These are phyloP conservation scores for Gadopsis bispinosus DNA, from an alignment of 2,797 vertebrate genomes.

Conservation along the genomic window DNA sequence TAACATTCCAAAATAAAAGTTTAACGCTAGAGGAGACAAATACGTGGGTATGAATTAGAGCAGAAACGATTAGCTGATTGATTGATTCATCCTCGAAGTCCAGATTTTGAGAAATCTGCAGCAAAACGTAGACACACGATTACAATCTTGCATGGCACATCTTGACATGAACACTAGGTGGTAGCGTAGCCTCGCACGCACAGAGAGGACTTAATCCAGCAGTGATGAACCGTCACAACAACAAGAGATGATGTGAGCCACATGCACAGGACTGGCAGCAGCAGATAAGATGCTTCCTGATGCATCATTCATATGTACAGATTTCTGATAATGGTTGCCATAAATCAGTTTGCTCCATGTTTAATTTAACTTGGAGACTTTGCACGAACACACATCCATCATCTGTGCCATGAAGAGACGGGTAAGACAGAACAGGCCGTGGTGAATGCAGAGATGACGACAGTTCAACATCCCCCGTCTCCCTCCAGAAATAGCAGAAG, in stretches of 20 bases:
- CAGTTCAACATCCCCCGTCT: background rate
- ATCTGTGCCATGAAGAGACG: background rate
- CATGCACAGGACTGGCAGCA: constrained; percentile 26
- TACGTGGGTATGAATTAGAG: background rate
- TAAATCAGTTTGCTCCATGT: background rate
- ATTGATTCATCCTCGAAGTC: background rate
- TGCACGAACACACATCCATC: constrained; percentile 5
- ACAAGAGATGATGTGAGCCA: background rate
- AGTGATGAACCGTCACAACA: background rate
- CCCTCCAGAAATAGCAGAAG: constrained; percentile 50
- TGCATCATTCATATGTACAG: background rate
- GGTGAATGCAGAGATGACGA: constrained; percentile 22
- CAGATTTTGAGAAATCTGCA: background rate
- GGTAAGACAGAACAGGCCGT: constrained; percentile 13
- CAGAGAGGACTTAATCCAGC: background rate
- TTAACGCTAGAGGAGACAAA: background rate
- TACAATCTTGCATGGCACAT: constrained; percentile 2
- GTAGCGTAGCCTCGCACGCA: constrained; percentile 28
- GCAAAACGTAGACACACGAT: background rate
- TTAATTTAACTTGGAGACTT: background rate
- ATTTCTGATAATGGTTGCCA: background rate
- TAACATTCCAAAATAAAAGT: background rate
- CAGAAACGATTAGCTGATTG: background rate
- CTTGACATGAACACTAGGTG: constrained; percentile 48
- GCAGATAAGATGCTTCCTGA: constrained; percentile 20